phyloP scores from a whole-genome alignment of 2,113 vertebrate genomes.

The Nipponia nippon region DNA sequence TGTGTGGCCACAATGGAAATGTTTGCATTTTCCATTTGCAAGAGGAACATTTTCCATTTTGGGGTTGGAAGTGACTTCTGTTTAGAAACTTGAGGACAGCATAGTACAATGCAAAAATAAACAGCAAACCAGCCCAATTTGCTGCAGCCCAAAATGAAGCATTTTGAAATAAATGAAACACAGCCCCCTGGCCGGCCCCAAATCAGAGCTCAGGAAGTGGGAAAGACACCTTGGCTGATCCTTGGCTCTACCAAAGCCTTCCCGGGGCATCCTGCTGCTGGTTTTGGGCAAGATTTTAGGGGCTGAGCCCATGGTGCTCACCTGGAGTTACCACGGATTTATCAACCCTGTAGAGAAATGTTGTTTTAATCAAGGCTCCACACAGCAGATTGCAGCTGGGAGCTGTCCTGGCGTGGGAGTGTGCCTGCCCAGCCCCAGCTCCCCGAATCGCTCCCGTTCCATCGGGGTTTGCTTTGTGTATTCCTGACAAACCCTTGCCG shows the following conservation, averaged over 20 bases:
- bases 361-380: not conserved
- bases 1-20: not conserved
- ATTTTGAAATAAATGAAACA: not conserved
- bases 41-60: not conserved
- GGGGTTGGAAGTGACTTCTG: not conserved
- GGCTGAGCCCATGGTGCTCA: not conserved
- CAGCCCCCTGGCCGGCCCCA: not conserved
- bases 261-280: not conserved
- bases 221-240: not conserved
- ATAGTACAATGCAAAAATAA: not conserved
- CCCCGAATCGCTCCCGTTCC: accelerated
- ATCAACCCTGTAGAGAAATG: not conserved
- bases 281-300: not conserved
- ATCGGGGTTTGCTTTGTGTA: not conserved
- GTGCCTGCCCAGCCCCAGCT: not conserved
- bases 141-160: not conserved
- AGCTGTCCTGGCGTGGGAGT: not conserved
- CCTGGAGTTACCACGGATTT: not conserved
- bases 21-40: not conserved
- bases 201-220: not conserved
- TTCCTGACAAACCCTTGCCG: not conserved
- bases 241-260: not conserved
- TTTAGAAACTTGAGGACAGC: not conserved
- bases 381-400: not conserved
- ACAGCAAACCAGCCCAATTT: not conserved